phyloP scores from a whole-genome alignment of 2,888 invertebrate genomes.

The Parnassius apollo region DNA sequence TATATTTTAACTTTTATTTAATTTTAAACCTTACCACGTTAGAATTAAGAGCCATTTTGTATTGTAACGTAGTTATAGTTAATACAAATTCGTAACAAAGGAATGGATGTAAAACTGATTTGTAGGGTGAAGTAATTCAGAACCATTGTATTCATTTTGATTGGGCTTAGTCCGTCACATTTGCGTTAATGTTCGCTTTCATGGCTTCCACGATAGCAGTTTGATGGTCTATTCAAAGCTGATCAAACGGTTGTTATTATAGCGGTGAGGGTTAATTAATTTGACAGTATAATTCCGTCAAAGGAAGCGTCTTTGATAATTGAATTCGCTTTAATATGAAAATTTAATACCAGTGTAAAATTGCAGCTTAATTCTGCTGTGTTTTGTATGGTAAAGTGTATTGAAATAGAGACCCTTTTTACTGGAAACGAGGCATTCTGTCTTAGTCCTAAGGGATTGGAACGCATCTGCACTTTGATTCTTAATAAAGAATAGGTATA shows the following conservation, averaged over 20 bases:
- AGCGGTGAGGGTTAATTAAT: conserved; percentile 12
- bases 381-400: too few species aligned
- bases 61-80: conserved; percentile 26
- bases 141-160: conserved; percentile 27
- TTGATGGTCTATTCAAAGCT: conserved; percentile 7
- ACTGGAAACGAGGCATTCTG: too few species aligned
- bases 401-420: too few species aligned
- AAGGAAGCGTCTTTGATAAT: conserved; percentile 1
- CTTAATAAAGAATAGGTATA: too few species aligned
- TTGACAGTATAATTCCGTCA: conserved; percentile 2
- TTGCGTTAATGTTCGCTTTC: conserved; percentile 17
- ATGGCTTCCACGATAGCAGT: conserved; percentile 13
- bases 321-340: background rate
- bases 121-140: conserved; percentile 34
- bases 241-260: conserved; percentile 6
- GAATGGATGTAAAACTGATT: conserved; percentile 38
- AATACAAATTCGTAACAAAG: conserved; percentile 26
- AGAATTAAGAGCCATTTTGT: background rate
- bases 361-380: too few species aligned
- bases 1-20: conserved; percentile 12
- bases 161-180: conserved; percentile 21
- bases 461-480: too few species aligned
- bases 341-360: too few species aligned
- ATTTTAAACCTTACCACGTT: conserved; percentile 24
- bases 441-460: too few species aligned